These are phyloP conservation scores for Papilio glaucus DNA, from an alignment of 1,140 invertebrate species.

Conservation along the genomic window DNA sequence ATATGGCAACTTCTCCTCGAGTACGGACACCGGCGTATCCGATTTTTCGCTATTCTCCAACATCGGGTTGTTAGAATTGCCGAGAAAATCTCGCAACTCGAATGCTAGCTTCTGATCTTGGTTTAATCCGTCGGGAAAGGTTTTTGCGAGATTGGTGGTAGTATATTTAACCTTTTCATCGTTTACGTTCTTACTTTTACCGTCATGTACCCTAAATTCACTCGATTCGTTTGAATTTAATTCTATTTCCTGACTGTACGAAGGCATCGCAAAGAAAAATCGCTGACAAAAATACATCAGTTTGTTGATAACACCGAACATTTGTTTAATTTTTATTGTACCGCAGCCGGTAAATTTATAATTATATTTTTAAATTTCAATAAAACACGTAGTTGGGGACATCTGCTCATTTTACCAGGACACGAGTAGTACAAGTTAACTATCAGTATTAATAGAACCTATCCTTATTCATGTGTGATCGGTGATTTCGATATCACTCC, in stretches of 20 bases:
- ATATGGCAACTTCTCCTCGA: conserved; percentile 61
- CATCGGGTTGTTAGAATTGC: conserved; percentile 53
- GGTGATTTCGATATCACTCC: conserved; percentile 44
- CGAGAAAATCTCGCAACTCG: conserved; percentile 72
- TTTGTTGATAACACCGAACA: conserved; percentile 29
- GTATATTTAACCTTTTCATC: conserved; percentile 56
- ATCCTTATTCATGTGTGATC: conserved; percentile 18
- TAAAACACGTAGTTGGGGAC: not conserved
- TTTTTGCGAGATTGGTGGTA: conserved; percentile 50
- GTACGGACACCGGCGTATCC: conserved; percentile 62
- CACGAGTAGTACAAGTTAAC: conserved; percentile 17
- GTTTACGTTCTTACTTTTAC: conserved; percentile 50
- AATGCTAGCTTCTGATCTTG: conserved; percentile 69
- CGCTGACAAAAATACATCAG: conserved; percentile 50
- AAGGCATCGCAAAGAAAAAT: conserved; percentile 66
- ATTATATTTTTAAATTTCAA: conserved; percentile 23
- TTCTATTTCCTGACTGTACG: conserved; percentile 73
- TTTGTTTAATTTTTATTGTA: conserved; percentile 29
- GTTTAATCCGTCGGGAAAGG: conserved; percentile 60
- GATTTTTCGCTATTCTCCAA: conserved; percentile 47
- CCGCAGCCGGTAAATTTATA: not conserved
- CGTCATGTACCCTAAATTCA: conserved; percentile 53
- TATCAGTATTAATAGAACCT: conserved; percentile 36
- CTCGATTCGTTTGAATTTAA: conserved; percentile 65
- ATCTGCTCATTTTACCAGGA: conserved; percentile 33